Evolutionary conservation across 2,888 invertebrate species (phyloP).

Genomic region (Drosophila paracracens): DNA sequence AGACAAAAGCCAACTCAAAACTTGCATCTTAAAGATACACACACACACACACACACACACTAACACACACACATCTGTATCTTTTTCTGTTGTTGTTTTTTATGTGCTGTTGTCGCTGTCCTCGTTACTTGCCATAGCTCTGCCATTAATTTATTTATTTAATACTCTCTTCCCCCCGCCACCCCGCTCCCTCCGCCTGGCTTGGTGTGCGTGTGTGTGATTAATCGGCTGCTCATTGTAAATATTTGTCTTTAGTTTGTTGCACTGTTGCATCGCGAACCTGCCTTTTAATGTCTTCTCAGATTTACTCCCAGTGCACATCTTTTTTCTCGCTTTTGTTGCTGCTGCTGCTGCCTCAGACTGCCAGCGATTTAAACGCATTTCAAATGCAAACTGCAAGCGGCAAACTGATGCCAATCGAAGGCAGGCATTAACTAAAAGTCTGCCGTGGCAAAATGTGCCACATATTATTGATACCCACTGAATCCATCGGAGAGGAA

Average conservation of each 20-base stretch:
- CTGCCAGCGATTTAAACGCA: not conserved
- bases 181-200: not conserved
- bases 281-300: slow-evolving; percentile 9
- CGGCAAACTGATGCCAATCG: slow-evolving; percentile 6
- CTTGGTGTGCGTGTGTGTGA: slow-evolving; percentile 55
- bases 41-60: slow-evolving; percentile 32
- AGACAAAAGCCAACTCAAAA: slow-evolving; percentile 77
- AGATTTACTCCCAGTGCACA: not conserved
- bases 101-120: slow-evolving; percentile 32
- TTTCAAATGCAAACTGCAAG: slow-evolving; percentile 7
- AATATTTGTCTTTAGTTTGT: slow-evolving; percentile 82
- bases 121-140: slow-evolving; percentile 52
- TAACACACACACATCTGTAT: slow-evolving; percentile 20
- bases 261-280: slow-evolving; percentile 53
- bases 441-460: not conserved
- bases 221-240: slow-evolving; percentile 80
- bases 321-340: not conserved
- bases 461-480: not conserved
- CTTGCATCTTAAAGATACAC: slow-evolving; percentile 75
- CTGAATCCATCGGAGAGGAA: not conserved
- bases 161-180: slow-evolving; percentile 53
- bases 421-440: not conserved
- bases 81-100: slow-evolving; percentile 35
- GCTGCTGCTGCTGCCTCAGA: not conserved
- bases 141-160: slow-evolving; percentile 80